These are phyloP conservation scores for Craterocephalus amniculus DNA, from an alignment of 2,797 vertebrate species.

Conservation along the genomic window DNA sequence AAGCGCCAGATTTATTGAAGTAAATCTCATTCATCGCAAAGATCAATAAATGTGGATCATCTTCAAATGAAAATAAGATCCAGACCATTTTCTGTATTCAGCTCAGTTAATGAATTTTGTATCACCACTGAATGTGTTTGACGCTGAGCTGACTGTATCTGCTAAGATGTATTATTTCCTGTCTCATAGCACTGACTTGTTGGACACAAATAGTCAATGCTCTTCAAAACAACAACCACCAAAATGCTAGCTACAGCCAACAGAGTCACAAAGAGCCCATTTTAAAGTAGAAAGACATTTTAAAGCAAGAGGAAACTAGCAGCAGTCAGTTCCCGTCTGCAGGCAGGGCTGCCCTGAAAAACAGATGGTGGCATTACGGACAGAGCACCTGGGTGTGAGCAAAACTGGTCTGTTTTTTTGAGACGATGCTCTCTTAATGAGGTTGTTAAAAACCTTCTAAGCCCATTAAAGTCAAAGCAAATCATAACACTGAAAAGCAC, in stretches of 20 bases:
- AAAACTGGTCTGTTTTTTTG: slow-evolving; percentile 13
- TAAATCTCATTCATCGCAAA: slow-evolving; percentile 21
- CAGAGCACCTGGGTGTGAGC: background rate
- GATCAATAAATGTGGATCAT: slow-evolving; percentile 42
- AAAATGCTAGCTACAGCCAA: slow-evolving; percentile 5
- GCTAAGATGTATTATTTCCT: slow-evolving; percentile 5
- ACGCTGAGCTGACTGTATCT: background rate
- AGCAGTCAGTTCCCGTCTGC: slow-evolving; percentile 1
- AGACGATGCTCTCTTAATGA: slow-evolving; percentile 6
- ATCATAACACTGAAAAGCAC: background rate
- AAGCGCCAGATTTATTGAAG: slow-evolving; percentile 9
- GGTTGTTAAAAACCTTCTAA: slow-evolving; percentile 8
- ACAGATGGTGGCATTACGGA: slow-evolving; percentile 12
- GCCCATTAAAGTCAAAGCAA: background rate
- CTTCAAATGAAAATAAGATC: background rate
- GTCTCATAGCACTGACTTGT: slow-evolving; percentile 17
- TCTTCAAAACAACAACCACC: slow-evolving; percentile 9
- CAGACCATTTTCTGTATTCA: background rate
- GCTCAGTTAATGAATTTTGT: background rate
- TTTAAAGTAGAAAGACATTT: slow-evolving; percentile 5
- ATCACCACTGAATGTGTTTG: background rate
- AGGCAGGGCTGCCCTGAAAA: slow-evolving; percentile 16
- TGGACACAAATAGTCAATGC: slow-evolving; percentile 10
- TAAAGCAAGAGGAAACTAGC: background rate
- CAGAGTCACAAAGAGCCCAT: background rate